Conservation (phyloP, 1,140 invertebrate genomes). For the Polypedilum pembai region DNA sequence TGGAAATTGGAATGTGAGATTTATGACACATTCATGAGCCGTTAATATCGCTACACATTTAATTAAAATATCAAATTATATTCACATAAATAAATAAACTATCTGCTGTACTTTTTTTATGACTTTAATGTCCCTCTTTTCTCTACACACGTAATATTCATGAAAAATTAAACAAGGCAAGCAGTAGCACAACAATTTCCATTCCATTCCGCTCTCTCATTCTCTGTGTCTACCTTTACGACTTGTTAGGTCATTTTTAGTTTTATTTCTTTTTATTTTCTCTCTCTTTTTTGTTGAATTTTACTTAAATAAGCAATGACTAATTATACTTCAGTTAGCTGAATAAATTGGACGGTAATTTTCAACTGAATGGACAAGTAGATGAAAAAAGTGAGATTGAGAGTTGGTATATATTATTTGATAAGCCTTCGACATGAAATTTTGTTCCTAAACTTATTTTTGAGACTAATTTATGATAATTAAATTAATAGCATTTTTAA, state of each 20-base stretch:
- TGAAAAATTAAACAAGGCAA: background rate
- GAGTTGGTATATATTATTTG: background rate
- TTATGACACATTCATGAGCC: background rate
- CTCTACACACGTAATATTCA: no score
- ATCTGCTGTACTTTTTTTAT: no score
- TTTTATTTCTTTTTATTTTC: no score
- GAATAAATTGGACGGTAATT: conserved; percentile 3
- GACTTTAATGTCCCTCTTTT: no score
- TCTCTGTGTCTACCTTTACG: background rate
- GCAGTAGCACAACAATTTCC: background rate
- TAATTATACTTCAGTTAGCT: conserved; percentile 18
- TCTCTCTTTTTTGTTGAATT: background rate
- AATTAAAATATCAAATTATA: conserved; percentile 1
- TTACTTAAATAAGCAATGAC: conserved; percentile 6
- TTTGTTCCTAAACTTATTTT: background rate
- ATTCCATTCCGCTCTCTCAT: background rate
- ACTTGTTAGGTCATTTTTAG: conserved; percentile 5
- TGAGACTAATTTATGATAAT: conserved; percentile 27
- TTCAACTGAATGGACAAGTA: background rate
- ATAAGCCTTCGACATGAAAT: conserved; percentile 10
- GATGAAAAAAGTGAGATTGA: background rate
- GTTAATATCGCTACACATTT: background rate
- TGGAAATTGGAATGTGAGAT: conserved; percentile 17
- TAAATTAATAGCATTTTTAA: conserved; percentile 27
- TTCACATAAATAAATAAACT: no score